Percentiles rank a stretch among this genome's conserved stretches.
These are phyloP conservation scores for Rhabditoides inermis DNA, from an alignment of 2,888 invertebrate species.

Conservation along the genomic window DNA sequence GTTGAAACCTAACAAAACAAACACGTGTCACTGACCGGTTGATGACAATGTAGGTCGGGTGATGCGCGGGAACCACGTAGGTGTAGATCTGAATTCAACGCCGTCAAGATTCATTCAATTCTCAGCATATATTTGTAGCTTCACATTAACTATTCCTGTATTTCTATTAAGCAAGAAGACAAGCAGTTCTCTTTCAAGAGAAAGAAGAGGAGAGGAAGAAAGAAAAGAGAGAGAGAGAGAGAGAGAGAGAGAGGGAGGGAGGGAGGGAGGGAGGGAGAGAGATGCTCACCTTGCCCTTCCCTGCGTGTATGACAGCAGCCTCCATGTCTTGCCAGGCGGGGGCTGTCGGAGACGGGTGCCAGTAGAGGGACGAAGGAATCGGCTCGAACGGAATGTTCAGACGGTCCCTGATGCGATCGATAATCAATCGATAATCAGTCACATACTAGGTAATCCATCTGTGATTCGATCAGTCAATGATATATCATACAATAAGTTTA, in stretches of 20 bases:
- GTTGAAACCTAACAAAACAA: background rate
- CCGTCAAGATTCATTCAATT: too few species aligned
- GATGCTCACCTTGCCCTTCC: constrained; percentile 26
- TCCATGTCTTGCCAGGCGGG: constrained; percentile 22
- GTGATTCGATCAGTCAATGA: too few species aligned
- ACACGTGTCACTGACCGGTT: constrained; percentile 15
- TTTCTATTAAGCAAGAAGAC: too few species aligned
- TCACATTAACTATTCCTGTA: too few species aligned
- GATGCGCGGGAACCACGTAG: constrained; percentile 17
- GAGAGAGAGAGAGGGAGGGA: background rate
- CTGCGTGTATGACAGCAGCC: constrained; percentile 23
- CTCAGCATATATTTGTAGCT: too few species aligned
- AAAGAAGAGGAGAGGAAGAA: background rate
- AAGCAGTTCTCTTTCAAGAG: background rate
- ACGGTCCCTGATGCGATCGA: constrained; percentile 20
- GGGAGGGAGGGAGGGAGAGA: too few species aligned
- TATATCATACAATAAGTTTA: too few species aligned
- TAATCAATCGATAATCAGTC: too few species aligned
- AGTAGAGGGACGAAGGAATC: constrained; percentile 34
- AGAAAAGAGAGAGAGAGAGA: background rate
- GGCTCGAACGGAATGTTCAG: constrained; percentile 33
- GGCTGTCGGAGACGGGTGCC: constrained; percentile 24
- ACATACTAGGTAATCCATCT: too few species aligned
- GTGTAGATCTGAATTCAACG: too few species aligned
- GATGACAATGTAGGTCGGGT: constrained; percentile 25